phyloP scores from a whole-genome alignment of 2,797 vertebrate genomes.

The Danio aesculapii region DNA sequence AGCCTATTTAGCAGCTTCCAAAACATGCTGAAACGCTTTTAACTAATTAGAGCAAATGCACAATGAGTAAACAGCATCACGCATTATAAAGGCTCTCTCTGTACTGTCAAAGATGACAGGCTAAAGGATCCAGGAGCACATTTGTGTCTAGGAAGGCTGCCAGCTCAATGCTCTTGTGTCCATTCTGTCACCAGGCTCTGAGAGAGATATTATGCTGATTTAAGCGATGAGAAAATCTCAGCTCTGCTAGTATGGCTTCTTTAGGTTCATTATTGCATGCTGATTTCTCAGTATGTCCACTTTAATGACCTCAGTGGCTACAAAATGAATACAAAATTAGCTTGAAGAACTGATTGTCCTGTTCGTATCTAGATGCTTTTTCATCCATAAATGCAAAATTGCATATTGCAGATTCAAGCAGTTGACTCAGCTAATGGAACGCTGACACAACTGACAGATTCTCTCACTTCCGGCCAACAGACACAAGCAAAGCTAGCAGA shows the following conservation, averaged over 20 bases:
- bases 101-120: conserved; percentile 37
- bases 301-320: neutral
- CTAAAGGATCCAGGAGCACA: conserved; percentile 47
- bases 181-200: conserved; percentile 53
- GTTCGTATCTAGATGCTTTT: neutral
- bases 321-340: too few relatives aligned
- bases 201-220: conserved; percentile 42
- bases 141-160: conserved; percentile 59
- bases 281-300: neutral
- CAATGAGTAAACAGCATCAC: conserved; percentile 34
- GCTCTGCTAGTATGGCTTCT: neutral
- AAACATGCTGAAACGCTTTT: conserved; percentile 4
- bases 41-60: conserved; percentile 28
- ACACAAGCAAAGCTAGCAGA: neutral
- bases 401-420: neutral
- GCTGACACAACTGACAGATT: neutral
- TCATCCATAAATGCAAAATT: neutral
- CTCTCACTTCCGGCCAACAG: neutral
- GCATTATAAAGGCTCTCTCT: conserved; percentile 18
- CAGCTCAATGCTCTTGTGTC: conserved; percentile 55
- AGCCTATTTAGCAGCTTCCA: conserved; percentile 1
- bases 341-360: neutral
- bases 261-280: neutral
- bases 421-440: neutral
- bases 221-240: neutral